These are phyloP conservation scores for Tetrapedia diversipes DNA, from an alignment of 2,888 invertebrate species.

Conservation along the genomic window DNA sequence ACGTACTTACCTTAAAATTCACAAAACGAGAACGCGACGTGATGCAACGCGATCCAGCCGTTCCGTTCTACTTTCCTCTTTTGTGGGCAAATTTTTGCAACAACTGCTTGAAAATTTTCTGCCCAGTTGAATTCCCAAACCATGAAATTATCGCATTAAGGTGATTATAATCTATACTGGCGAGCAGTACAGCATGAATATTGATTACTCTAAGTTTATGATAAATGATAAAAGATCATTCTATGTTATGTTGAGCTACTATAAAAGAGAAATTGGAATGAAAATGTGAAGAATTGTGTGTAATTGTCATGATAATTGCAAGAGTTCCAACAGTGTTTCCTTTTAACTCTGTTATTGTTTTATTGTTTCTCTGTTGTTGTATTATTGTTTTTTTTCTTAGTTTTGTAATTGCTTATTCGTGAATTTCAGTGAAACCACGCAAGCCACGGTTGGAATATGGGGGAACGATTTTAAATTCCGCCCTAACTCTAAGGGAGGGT, in stretches of 20 bases:
- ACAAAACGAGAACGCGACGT: slow-evolving; percentile 24
- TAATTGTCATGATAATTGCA: neutral
- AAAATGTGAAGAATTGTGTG: neutral
- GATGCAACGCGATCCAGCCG: slow-evolving; percentile 46
- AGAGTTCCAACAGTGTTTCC: neutral
- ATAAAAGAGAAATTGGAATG: neutral
- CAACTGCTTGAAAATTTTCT: neutral
- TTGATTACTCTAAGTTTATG: neutral
- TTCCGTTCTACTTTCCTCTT: slow-evolving; percentile 65
- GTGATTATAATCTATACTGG: neutral
- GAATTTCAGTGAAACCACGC: slow-evolving; percentile 88
- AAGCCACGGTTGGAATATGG: slow-evolving; percentile 92
- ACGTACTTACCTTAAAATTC: slow-evolving; percentile 41
- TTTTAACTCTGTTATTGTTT: neutral
- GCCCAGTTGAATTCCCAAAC: neutral
- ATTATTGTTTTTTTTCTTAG: too few species aligned
- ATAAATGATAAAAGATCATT: too few species aligned
- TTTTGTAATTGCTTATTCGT: too few species aligned
- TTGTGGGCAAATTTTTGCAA: slow-evolving; percentile 40
- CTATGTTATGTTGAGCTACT: neutral
- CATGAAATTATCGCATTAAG: neutral
- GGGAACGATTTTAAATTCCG: slow-evolving; percentile 84
- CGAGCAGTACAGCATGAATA: too few species aligned
- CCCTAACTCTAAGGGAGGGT: slow-evolving; percentile 78
- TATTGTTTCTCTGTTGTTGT: neutral